Base-by-base conservation (phyloP, 2,888 invertebrate species). In the Globia sparganii region DNA sequence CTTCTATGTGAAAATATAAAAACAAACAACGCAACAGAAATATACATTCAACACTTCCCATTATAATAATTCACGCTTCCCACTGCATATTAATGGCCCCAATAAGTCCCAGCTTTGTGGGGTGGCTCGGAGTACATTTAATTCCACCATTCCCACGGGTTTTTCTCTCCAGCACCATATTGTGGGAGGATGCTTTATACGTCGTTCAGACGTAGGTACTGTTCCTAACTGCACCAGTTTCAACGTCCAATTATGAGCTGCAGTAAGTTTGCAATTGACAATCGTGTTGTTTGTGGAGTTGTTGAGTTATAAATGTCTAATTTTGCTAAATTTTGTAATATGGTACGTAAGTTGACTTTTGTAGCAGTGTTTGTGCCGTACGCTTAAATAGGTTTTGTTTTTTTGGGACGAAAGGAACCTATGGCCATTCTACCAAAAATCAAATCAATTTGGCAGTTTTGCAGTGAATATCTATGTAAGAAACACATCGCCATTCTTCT, bases 131-230 rank as follows among this genome's bases (percentile, higher is more conserved):
- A 87, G 88, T 91, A 91, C 91, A 90, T 92, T 93, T 93, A 92
- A 93, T 92, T 92, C 89, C 83, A 88, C 89, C 88, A 91, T 91
- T 91, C 92, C 91, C 90, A 66, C 67, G 90, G 91, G 91, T 84
- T 90, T 93, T 91, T 90, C 81, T 83, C 87, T 87, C 83, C 75
- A 81, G 87, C 78, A 85, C 85, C 87, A 83, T 86, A 88, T 92
- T 90, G 91, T 88, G 83, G 83, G 80, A 59, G 84, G 86, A 85
- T 75, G 72, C 66, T 83, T 72, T 81, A 84, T 87, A 81, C 78
- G 83, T 83, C 31, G 37, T 71, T 78, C 65, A 78, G 40, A 43
- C 34, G 11, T 76, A 9, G 80, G 77, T 89, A 89, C 77, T 86
- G 79, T 70, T 81, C 72, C 73, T 80, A 86, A 82, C 81, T 64